phyloP scores from a whole-genome alignment of 2,888 invertebrate species.

The Minunthozetes semirufus region DNA sequence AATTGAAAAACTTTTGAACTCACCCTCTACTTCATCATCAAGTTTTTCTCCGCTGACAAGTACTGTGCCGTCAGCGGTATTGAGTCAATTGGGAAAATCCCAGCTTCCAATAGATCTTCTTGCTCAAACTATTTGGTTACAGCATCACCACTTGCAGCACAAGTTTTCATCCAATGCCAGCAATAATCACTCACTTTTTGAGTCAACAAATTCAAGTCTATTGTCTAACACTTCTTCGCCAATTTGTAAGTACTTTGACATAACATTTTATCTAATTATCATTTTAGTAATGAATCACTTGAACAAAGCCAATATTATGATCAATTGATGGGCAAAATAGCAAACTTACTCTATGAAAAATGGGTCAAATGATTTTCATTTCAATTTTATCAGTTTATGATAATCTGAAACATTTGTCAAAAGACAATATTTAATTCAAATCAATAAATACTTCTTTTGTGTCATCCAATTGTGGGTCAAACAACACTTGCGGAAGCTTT shows the following conservation, averaged over 20 bases:
- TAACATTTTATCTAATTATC: neutral
- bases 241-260: neutral
- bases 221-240: neutral
- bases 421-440: neutral
- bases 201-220: neutral
- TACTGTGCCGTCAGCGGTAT: neutral
- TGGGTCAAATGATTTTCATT: too few relatives aligned
- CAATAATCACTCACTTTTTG: neutral
- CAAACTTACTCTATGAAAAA: too few relatives aligned
- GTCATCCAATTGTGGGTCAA: neutral
- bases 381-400: too few relatives aligned
- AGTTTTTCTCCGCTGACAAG: neutral
- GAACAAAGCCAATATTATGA: too few relatives aligned
- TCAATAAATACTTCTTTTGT: neutral
- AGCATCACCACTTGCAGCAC: neutral
- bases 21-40: slow-evolving; percentile 2
- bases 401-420: too few relatives aligned
- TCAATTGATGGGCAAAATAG: too few relatives aligned
- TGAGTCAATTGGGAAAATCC: neutral
- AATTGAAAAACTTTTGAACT: slow-evolving; percentile 2
- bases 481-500: slow-evolving; percentile 9
- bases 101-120: neutral
- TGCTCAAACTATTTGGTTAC: neutral
- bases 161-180: neutral
- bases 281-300: too few relatives aligned